Evolutionary conservation across 2,888 invertebrate genomes (phyloP).

Genomic region (Coronaproctus castanopsis): DNA sequence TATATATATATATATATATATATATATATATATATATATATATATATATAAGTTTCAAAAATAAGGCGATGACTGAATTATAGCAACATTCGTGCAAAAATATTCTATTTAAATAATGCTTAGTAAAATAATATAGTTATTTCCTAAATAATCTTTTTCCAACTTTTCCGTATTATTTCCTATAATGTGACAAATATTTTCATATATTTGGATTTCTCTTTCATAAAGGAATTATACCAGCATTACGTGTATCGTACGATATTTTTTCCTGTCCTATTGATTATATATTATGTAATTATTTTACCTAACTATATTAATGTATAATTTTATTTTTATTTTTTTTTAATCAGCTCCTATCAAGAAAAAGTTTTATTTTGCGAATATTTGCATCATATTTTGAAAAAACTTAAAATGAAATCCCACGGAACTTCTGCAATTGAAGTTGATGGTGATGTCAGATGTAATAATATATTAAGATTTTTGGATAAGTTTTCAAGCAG

Average conservation of each 20-base stretch:
- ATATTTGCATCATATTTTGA: constrained; percentile 52
- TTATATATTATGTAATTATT: no score
- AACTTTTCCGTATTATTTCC: background rate
- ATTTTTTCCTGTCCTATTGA: no score
- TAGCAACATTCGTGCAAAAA: no score
- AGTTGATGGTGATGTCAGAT: constrained; percentile 9
- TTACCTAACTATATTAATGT: no score
- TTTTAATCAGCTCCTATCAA: constrained; percentile 31
- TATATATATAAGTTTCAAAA: no score
- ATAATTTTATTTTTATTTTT: constrained; percentile 1
- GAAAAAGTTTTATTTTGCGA: constrained; percentile 56
- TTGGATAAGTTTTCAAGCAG: constrained; percentile 48
- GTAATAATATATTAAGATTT: constrained; percentile 30
- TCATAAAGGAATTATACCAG: no score
- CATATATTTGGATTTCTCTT: background rate
- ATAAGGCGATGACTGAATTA: no score
- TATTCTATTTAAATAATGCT: no score
- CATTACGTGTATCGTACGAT: no score
- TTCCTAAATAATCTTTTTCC: background rate
- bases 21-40: no score
- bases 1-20: no score
- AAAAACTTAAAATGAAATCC: constrained; percentile 31
- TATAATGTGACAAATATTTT: background rate
- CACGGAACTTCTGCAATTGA: background rate
- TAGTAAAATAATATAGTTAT: no score